Evolutionary conservation across 2,113 vertebrate species (phyloP), one percentile per base, ranked within the genome.

Genomic region (Calypte anna): DNA sequence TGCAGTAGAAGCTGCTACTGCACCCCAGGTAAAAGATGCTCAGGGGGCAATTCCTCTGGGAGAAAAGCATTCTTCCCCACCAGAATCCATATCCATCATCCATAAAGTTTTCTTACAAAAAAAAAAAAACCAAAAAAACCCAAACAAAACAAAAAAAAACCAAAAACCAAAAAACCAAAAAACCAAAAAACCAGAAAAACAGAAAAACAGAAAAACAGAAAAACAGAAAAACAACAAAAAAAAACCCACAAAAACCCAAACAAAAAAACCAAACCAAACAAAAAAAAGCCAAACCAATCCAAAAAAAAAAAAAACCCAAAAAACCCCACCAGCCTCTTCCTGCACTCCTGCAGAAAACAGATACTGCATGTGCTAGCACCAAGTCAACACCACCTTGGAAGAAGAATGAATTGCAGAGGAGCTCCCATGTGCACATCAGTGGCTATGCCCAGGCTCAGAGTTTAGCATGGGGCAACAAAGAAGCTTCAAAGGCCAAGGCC

Each of bases 361-460:
- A 21, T 5, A 4, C 1, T 7, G 3, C 51, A 8, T 3, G 6
- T 59, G 20, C 18, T 30, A 36, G 30, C 51, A 66, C 24, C 63
- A n/a, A 53, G 20, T n/a, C 74, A 53, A 2, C 24, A 44, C 10
- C 36, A 27, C 13, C 0, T 11, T 64, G 30, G 30, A 57, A 68
- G 22, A 69, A 43, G 12, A 63, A 12, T 10, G 9, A 5, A 21
- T 3, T 17, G 5, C 59, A 85, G 48, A 53, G 48, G 22, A 58
- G 15, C 4, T 72, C 19, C 43, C 17, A 44, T 0, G 1, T 15
- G 18, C 30, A 9, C 23, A 31, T 27, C 30, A 31, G 8, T 1
- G 30, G 25, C 44, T 48, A 21, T 19, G 14, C 23, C 19, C 23
- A 38, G 33, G 2, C 19, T 74, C 64, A 55, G 27, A 48, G 13